phyloP scores from a whole-genome alignment of 2,797 vertebrate species.

The Hapalemur alaotrensis region DNA sequence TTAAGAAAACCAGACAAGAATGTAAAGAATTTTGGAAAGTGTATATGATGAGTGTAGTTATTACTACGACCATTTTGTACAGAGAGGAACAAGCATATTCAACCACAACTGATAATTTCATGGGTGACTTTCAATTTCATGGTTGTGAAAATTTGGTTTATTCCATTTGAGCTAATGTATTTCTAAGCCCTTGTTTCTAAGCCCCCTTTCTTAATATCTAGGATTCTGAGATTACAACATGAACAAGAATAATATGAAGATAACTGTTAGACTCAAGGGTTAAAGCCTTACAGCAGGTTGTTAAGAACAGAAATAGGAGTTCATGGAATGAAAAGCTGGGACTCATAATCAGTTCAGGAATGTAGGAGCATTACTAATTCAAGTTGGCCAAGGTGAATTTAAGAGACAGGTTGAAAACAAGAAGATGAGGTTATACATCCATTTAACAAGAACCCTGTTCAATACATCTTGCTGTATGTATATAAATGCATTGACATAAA shows the following conservation, averaged over 20 bases:
- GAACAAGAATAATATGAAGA: neutral
- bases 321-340: conserved; percentile 31
- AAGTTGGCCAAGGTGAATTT: neutral
- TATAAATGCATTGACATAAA: neutral
- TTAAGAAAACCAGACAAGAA: neutral
- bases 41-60: neutral
- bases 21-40: neutral
- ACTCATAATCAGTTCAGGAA: neutral
- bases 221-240: conserved; percentile 9
- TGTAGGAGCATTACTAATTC: neutral
- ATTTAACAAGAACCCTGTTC: neutral
- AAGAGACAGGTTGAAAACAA: conserved; percentile 10
- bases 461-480: neutral
- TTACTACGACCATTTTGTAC: neutral
- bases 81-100: neutral
- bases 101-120: neutral
- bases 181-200: neutral
- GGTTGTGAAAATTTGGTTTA: neutral
- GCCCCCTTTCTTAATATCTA: neutral
- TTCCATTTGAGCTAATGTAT: neutral
- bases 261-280: neutral
- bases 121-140: neutral
- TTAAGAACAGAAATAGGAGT: conserved; percentile 9
- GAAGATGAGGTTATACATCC: neutral
- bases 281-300: neutral